Evolutionary conservation across 2,888 invertebrate genomes (phyloP).

Genomic region (Tachina grossa): DNA sequence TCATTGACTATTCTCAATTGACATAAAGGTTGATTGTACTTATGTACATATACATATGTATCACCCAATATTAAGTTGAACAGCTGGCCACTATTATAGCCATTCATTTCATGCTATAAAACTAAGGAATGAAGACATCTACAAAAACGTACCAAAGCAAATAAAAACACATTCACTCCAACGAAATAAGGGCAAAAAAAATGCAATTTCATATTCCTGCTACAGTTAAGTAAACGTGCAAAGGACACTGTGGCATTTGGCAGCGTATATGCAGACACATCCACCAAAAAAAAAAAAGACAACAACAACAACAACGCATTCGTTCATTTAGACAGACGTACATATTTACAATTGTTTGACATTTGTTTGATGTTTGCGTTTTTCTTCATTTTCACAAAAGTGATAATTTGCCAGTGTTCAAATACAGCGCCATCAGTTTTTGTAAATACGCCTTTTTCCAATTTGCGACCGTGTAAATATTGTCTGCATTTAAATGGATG

Average conservation of each 20-base stretch:
- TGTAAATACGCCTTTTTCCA: slow-evolving; percentile 26
- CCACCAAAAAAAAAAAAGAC: neutral
- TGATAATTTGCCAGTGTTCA: slow-evolving; percentile 52
- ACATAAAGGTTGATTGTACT: slow-evolving; percentile 39
- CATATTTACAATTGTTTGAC: slow-evolving; percentile 34
- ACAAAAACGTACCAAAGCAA: neutral
- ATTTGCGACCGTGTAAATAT: slow-evolving; percentile 44
- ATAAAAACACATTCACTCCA: slow-evolving; percentile 3
- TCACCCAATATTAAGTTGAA: slow-evolving; percentile 2
- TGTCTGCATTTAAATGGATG: slow-evolving; percentile 53
- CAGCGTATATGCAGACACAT: neutral
- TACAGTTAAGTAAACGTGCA: slow-evolving; percentile 13
- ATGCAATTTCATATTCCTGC: slow-evolving; percentile 49
- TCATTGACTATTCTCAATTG: slow-evolving; percentile 51
- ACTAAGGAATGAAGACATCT: slow-evolving; percentile 10
- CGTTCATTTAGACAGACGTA: slow-evolving; percentile 54
- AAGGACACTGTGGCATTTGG: slow-evolving; percentile 6
- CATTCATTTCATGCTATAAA: slow-evolving; percentile 23
- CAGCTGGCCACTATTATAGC: slow-evolving; percentile 27
- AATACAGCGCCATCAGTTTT: slow-evolving; percentile 22
- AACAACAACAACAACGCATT: neutral
- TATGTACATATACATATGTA: neutral
- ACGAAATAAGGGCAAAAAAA: slow-evolving; percentile 42
- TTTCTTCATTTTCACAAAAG: slow-evolving; percentile 38
- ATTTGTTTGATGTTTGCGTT: slow-evolving; percentile 28